These are phyloP conservation scores for Idaea dimidiata DNA, from an alignment of 2,888 invertebrate species.

Conservation along the genomic window DNA sequence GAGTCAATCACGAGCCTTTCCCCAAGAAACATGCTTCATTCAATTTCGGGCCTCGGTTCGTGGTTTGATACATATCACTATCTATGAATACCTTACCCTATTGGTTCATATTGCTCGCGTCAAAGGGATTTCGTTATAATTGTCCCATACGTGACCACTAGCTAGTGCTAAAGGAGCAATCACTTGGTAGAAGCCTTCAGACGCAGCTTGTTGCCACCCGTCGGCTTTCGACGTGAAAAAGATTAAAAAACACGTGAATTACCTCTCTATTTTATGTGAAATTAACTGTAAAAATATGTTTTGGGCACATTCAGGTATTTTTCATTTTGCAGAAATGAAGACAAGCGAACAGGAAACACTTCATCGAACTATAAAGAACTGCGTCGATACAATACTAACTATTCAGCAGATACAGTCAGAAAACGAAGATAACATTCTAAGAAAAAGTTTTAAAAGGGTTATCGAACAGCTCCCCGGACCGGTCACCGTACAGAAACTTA, in stretches of 20 bases:
- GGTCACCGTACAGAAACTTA: conserved; percentile 84
- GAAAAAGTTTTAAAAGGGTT: conserved; percentile 31
- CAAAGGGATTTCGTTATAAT: too few relatives aligned
- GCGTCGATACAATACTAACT: conserved; percentile 51
- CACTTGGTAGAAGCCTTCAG: too few relatives aligned
- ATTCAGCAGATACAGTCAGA: conserved; percentile 53
- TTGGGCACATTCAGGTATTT: conserved; percentile 76
- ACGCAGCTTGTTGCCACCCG: too few relatives aligned
- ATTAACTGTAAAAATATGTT: conserved; percentile 43
- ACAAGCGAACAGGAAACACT: conserved; percentile 27
- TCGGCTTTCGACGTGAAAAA: too few relatives aligned
- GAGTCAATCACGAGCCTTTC: too few relatives aligned
- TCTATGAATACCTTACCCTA: too few relatives aligned
- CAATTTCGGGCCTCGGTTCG: too few relatives aligned
- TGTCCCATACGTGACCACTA: too few relatives aligned
- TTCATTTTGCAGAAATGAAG: conserved; percentile 56
- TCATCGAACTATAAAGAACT: conserved; percentile 40
- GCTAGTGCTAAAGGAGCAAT: too few relatives aligned
- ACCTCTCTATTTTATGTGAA: conserved; percentile 16
- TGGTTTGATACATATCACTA: too few relatives aligned
- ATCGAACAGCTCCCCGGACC: conserved; percentile 75
- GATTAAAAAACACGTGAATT: conserved; percentile 40
- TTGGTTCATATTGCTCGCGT: too few relatives aligned
- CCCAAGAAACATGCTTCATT: too few relatives aligned
- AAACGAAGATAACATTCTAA: conserved; percentile 44